A percentile compares a stretch with the other conserved stretches of the same genome.
Evolutionary conservation across 2,113 vertebrate species (phyloP).

Genomic region (Sinocyclocheilus grahami): DNA sequence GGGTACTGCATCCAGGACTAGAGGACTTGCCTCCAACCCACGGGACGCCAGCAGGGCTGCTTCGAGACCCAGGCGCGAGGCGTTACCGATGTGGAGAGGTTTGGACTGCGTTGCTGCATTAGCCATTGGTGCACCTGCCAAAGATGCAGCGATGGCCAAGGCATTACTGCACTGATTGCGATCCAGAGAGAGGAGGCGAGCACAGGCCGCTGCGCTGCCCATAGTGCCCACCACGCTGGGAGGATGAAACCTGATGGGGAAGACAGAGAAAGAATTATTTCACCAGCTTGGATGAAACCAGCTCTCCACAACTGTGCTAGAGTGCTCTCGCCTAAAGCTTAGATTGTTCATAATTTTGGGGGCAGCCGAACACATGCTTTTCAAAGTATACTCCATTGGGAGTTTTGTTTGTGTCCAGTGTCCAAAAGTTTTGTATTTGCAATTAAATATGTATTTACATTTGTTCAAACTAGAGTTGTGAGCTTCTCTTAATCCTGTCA

Average conservation of each 20-base stretch:
- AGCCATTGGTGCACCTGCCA: constrained; percentile 88
- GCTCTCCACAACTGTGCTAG: neutral
- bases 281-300: neutral
- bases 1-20: constrained; percentile 78
- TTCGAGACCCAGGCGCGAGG: constrained; percentile 83
- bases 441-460: no score
- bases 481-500: no score
- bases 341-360: no score
- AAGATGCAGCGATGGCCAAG: constrained; percentile 83
- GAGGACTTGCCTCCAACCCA: constrained; percentile 80
- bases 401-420: no score
- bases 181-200: constrained; percentile 80
- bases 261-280: constrained; percentile 3
- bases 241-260: constrained; percentile 82
- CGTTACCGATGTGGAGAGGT: constrained; percentile 84
- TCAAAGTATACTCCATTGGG: no score
- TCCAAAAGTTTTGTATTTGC: no score
- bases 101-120: constrained; percentile 89
- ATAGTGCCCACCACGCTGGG: constrained; percentile 86
- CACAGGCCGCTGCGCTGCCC: constrained; percentile 84
- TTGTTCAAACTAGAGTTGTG: no score
- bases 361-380: no score
- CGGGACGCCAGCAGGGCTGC: constrained; percentile 83
- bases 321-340: neutral
- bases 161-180: constrained; percentile 76